phyloP scores from a whole-genome alignment of 2,113 vertebrate species.

The Nycticebus coucang region DNA sequence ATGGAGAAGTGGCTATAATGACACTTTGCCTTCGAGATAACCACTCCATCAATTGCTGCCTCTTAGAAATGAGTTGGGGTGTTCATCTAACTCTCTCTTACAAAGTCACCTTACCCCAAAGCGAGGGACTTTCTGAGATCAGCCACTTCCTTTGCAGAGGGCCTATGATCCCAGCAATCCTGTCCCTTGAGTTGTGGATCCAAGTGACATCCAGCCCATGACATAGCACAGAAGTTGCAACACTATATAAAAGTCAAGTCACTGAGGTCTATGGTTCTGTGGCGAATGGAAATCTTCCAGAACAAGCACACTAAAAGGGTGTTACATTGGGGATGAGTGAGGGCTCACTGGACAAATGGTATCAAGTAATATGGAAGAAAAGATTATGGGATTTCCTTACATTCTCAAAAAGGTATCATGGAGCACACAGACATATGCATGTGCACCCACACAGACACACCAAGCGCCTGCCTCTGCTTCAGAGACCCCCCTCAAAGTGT shows the following conservation, averaged over 20 bases:
- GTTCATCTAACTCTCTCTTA: not conserved
- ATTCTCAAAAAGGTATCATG: not conserved
- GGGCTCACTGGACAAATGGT: not conserved
- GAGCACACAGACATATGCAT: not conserved
- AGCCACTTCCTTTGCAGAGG: not conserved
- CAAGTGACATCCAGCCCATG: not conserved
- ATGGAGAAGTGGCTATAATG: not conserved
- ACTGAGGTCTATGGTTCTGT: slow-evolving; percentile 22
- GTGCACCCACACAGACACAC: not conserved
- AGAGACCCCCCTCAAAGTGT: not conserved
- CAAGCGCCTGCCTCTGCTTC: not conserved
- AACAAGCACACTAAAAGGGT: not conserved
- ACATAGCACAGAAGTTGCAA: slow-evolving; percentile 34
- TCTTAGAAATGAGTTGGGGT: not conserved
- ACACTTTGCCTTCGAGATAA: not conserved
- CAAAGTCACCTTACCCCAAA: not conserved
- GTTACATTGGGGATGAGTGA: not conserved
- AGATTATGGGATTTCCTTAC: not conserved
- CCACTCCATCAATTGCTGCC: not conserved
- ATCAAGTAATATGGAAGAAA: not conserved
- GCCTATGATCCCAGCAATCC: not conserved
- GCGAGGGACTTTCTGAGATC: not conserved
- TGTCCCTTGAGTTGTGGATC: not conserved
- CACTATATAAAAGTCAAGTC: slow-evolving; percentile 44
- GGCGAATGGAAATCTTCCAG: slow-evolving; percentile 34